Evolutionary conservation across 2,888 invertebrate genomes (phyloP).

Genomic region (Eutolmus rufibarbis): DNA sequence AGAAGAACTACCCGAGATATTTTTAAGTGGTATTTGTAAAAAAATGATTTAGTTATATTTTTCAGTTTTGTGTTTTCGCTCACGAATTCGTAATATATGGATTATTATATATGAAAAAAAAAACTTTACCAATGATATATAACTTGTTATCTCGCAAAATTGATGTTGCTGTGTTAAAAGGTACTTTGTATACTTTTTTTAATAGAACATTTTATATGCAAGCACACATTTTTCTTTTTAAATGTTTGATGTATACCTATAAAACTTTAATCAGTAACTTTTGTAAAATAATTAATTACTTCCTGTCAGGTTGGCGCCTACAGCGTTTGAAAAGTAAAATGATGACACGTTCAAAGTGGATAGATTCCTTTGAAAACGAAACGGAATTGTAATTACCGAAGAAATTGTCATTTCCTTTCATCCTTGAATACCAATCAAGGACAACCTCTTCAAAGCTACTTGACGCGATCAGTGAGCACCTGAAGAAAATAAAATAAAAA

Average conservation of each 20-base stretch:
- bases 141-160: too few relatives aligned
- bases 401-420: not conserved
- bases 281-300: not conserved
- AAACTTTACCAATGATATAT: too few relatives aligned
- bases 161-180: too few relatives aligned
- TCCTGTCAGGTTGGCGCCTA: not conserved
- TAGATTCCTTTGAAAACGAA: not conserved
- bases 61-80: too few relatives aligned
- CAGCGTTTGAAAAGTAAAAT: not conserved
- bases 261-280: not conserved
- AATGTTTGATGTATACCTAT: not conserved
- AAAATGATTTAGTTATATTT: too few relatives aligned
- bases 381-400: not conserved
- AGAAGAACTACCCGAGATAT: too few relatives aligned
- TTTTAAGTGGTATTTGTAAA: too few relatives aligned
- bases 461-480: not conserved
- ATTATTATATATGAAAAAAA: too few relatives aligned
- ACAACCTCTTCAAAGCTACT: not conserved
- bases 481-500: not conserved
- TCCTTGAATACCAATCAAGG: not conserved
- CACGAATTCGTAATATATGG: too few relatives aligned
- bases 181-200: too few relatives aligned
- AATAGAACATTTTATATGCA: too few relatives aligned
- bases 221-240: too few relatives aligned
- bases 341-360: not conserved